Percentiles rank a stretch among this genome's conserved stretches.
Conservation (phyloP, 2,113 vertebrate species). For the Ciconia boyciana region DNA sequence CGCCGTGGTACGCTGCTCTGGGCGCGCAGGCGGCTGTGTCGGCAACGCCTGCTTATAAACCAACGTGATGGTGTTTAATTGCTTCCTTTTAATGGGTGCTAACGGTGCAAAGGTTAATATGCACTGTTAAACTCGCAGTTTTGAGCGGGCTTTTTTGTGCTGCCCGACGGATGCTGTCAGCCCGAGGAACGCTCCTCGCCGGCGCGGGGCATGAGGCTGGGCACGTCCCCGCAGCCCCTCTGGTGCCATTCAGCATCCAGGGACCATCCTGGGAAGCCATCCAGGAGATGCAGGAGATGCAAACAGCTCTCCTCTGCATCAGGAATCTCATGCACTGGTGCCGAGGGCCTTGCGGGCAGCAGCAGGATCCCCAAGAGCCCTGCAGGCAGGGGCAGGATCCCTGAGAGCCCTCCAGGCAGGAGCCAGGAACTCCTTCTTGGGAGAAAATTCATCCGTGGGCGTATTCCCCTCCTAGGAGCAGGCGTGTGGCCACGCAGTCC, state of each 20-base stretch:
- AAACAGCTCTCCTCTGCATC: neutral
- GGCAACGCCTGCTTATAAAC: neutral
- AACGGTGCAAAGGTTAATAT: neutral
- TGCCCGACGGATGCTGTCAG: rapidly evolving
- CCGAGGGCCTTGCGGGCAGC: neutral
- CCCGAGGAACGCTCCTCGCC: neutral
- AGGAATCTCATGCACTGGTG: neutral
- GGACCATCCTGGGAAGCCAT: neutral
- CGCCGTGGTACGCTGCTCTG: neutral
- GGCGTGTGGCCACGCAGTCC: rapidly evolving
- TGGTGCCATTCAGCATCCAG: neutral
- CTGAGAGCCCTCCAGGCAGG: too few species aligned
- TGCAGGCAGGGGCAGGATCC: neutral
- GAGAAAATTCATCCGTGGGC: neutral
- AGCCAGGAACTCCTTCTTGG: rapidly evolving
- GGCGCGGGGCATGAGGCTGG: neutral
- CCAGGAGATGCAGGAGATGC: neutral
- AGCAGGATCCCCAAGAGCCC: neutral
- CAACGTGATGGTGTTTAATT: neutral
- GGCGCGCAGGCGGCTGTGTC: neutral
- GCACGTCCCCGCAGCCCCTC: rapidly evolving
- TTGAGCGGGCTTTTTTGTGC: neutral
- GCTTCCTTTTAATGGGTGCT: neutral
- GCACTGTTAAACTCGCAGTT: neutral
- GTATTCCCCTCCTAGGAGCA: neutral